Base-by-base conservation (phyloP, 2,888 invertebrate species). In the Abscondita cerata region DNA sequence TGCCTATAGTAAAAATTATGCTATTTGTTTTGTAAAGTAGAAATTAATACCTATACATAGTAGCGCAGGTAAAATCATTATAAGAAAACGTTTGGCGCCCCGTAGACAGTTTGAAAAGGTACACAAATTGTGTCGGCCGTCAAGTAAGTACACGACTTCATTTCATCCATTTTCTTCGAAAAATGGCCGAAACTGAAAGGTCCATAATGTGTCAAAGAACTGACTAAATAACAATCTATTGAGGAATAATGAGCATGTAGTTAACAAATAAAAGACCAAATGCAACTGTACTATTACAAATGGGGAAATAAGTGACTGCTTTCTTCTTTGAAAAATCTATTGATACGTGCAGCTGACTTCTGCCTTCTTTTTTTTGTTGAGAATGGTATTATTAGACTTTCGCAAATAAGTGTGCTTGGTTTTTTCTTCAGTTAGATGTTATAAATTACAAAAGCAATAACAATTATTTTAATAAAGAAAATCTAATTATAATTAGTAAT, bases 61-160 rank as follows among this genome's bases (percentile, higher is more conserved):
- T 59, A 52, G 57, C n/a, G n/a, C 77, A 78, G 77, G 77, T 78
- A 78, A 70, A 74, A 76, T 76, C 76, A 78, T 77, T 77, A 76
- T 76, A 72, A 75, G 72, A 46, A 73, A 72, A 71, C 68, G 68
- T 70, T 66, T 58, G 64, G 59, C 68, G 57, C 56, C 69, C 67
- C 48, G 66, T 60, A 48, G 69, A 33, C 62, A 52, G 52, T 60
- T 64, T 67, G 70, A 73, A 75, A 73, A 74, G 72, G 63, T 53
- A 65, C 67, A 68, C 68, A 65, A 68, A 70, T 72, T 70, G 73
- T 70, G 72, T 69, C 72, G 68, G 68, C 65, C 67, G 71, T 73
- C 72, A 72, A 71, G 69, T 72, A 64, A 70, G 68, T 71, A 65
- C 67, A 72, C 59, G 66, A 68, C 72, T 73, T 72, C 70, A 72